These are phyloP conservation scores for Pampusana beccarii DNA, from an alignment of 2,113 vertebrate genomes.

Conservation along the genomic window DNA sequence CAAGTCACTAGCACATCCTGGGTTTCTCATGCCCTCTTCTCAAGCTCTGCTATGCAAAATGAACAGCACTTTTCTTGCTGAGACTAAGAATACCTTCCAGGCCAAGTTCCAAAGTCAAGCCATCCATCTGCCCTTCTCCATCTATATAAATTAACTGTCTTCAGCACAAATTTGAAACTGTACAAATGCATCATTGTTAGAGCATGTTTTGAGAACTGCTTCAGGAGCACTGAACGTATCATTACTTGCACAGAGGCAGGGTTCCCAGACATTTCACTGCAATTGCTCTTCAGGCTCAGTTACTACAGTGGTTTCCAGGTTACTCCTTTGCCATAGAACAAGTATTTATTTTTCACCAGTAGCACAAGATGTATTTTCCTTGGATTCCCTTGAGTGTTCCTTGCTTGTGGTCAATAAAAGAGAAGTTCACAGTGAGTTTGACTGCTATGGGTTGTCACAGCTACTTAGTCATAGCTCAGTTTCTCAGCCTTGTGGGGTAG, in stretches of 20 bases:
- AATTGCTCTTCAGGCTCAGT: neutral
- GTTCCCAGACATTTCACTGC: neutral
- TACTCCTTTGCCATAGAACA: neutral
- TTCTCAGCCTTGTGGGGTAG: neutral
- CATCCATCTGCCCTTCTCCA: neutral
- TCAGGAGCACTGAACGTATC: neutral
- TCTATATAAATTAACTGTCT: neutral
- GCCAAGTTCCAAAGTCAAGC: slow-evolving; percentile 24
- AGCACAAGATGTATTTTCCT: neutral
- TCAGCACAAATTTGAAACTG: neutral
- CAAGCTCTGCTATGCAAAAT: neutral
- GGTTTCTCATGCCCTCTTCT: neutral
- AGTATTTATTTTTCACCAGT: neutral
- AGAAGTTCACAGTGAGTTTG: neutral
- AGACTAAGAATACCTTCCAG: neutral
- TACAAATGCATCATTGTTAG: neutral
- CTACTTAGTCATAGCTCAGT: neutral
- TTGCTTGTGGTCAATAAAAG: neutral
- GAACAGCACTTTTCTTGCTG: neutral
- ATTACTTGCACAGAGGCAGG: neutral
- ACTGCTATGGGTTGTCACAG: accelerated
- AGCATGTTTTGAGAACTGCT: neutral
- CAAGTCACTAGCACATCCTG: neutral
- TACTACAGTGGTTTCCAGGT: neutral
- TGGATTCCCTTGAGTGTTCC: neutral